A percentile compares a stretch with the other conserved stretches of the same genome.
phyloP scores from a whole-genome alignment of 2,113 vertebrate species.

The Oncorhynchus masou region DNA sequence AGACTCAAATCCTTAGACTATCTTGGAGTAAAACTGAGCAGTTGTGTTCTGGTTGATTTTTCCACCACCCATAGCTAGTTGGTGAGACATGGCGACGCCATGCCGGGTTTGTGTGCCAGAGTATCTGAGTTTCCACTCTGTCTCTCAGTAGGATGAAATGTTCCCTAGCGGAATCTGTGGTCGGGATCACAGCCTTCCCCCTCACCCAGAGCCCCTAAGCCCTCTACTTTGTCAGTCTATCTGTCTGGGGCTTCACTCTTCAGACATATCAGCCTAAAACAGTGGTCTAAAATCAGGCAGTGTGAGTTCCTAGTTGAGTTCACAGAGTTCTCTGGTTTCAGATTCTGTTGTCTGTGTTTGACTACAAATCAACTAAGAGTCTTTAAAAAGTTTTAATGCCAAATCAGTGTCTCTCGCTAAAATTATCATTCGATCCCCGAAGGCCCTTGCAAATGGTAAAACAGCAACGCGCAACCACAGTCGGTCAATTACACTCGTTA shows the following conservation, averaged over 20 bases:
- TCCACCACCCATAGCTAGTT: constrained; percentile 44
- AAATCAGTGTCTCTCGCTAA: constrained; percentile 60
- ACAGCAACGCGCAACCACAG: constrained; percentile 60
- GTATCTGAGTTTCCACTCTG: constrained; percentile 66
- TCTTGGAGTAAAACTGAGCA: constrained; percentile 62
- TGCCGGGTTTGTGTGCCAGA: constrained; percentile 49
- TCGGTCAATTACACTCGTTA: constrained; percentile 75
- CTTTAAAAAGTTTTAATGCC: constrained; percentile 64
- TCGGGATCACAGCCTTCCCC: constrained; percentile 52
- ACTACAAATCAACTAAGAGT: constrained; percentile 15
- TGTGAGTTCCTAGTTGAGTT: not conserved
- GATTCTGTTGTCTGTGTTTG: not conserved
- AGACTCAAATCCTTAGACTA: not conserved
- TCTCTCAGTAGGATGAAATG: constrained; percentile 52
- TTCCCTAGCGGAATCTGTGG: constrained; percentile 53
- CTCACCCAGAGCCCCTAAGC: constrained; percentile 52
- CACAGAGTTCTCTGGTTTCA: not conserved
- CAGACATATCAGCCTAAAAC: constrained; percentile 34
- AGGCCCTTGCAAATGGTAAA: constrained; percentile 63
- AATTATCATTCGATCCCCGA: constrained; percentile 60
- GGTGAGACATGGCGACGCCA: constrained; percentile 50
- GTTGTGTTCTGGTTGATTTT: constrained; percentile 38
- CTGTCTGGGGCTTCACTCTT: constrained; percentile 29
- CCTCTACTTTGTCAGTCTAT: constrained; percentile 38
- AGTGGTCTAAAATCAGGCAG: constrained; percentile 18